Evolutionary conservation across 1,140 invertebrate species (phyloP).

Genomic region (Tenebrio molitor): DNA sequence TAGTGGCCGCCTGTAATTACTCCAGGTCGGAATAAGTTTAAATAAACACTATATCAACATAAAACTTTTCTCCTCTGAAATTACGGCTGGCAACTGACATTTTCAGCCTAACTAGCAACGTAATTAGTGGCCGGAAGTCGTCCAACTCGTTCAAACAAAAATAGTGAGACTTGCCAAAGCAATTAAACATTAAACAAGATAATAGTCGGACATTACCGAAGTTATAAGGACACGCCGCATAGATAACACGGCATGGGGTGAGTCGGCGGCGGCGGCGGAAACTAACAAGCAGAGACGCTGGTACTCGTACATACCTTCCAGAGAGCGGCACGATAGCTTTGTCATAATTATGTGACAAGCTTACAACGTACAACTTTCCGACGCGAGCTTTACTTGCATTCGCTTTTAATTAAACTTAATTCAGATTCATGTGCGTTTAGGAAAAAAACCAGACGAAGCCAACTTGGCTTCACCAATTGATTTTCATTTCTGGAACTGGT

Average conservation of each 20-base stretch:
- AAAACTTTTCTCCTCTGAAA: slow-evolving; percentile 45
- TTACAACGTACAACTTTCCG: background rate
- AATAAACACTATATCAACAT: slow-evolving; percentile 45
- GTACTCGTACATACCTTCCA: slow-evolving; percentile 30
- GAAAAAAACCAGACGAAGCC: too few relatives aligned
- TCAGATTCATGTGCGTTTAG: too few relatives aligned
- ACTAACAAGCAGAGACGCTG: slow-evolving; percentile 25
- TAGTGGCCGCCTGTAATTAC: slow-evolving; percentile 32
- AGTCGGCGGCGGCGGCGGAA: slow-evolving; percentile 27
- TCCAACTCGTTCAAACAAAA: slow-evolving; percentile 51
- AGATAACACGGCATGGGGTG: slow-evolving; percentile 34
- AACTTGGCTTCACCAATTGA: too few relatives aligned
- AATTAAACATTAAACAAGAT: slow-evolving; percentile 58
- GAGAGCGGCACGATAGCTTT: slow-evolving; percentile 29
- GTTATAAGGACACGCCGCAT: slow-evolving; percentile 39
- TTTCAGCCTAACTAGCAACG: slow-evolving; percentile 51
- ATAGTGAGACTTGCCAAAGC: slow-evolving; percentile 52
- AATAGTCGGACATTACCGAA: slow-evolving; percentile 55
- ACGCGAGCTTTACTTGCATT: background rate
- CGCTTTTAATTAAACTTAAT: too few relatives aligned
- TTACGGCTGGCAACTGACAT: slow-evolving; percentile 53
- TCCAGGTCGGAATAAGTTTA: slow-evolving; percentile 40
- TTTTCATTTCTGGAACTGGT: too few relatives aligned
- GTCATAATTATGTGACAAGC: slow-evolving; percentile 12
- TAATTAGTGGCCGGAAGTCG: slow-evolving; percentile 55